These are phyloP conservation scores for Oscheius sp. DNA, from an alignment of 2,888 invertebrate species.

Conservation along the genomic window DNA sequence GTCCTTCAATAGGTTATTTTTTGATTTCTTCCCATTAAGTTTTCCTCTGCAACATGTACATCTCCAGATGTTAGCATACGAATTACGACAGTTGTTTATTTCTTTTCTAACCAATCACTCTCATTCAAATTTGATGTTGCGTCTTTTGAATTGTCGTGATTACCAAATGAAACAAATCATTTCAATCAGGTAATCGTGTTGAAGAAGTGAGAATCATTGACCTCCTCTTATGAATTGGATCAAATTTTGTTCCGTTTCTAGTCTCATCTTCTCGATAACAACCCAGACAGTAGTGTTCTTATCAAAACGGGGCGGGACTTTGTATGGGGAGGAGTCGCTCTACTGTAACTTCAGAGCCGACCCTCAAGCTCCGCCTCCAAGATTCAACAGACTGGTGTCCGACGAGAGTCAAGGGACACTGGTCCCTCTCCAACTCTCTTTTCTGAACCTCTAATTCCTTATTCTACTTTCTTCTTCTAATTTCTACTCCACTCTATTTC, in stretches of 20 bases:
- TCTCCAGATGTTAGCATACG: too few relatives aligned
- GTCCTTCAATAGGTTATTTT: not conserved
- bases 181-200: too few relatives aligned
- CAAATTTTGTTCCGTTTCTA: not conserved
- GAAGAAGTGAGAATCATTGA: too few relatives aligned
- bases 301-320: conserved; percentile 3
- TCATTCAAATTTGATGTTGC: too few relatives aligned
- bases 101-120: not conserved
- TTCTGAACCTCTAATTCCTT: not conserved
- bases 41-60: not conserved
- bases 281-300: conserved; percentile 2
- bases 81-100: too few relatives aligned
- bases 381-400: conserved; percentile 12
- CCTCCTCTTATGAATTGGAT: too few relatives aligned
- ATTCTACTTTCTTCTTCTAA: too few relatives aligned
- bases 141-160: too few relatives aligned
- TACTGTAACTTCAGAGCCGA: conserved; percentile 11
- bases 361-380: conserved; percentile 6
- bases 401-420: not conserved
- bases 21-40: not conserved
- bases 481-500: too few relatives aligned
- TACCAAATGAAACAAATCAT: too few relatives aligned
- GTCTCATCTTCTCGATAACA: not conserved
- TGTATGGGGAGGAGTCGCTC: not conserved
- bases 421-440: not conserved